phyloP scores from a whole-genome alignment of 2,113 vertebrate species.

The Neolamprologus tretocephalus region DNA sequence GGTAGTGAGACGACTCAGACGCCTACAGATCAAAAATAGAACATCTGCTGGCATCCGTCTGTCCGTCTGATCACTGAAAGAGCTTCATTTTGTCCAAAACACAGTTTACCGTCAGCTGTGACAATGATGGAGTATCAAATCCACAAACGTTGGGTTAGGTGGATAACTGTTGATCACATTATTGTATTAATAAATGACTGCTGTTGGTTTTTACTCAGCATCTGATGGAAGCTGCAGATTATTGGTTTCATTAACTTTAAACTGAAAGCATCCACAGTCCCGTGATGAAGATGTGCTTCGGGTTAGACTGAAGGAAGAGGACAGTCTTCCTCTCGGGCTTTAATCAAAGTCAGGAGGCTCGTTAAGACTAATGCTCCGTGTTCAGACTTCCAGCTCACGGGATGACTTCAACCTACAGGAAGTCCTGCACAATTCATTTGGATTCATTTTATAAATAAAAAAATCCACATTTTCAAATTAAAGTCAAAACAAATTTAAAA shows the following conservation, averaged over 20 bases:
- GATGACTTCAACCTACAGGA: background rate
- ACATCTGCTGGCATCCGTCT: background rate
- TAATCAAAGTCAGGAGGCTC: background rate
- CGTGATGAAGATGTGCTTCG: background rate
- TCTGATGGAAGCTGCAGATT: background rate
- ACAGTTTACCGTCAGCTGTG: background rate
- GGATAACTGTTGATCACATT: background rate
- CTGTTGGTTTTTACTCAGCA: background rate
- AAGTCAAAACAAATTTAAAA: background rate
- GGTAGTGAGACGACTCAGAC: background rate
- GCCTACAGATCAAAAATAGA: background rate
- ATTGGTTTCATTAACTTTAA: background rate
- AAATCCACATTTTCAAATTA: background rate
- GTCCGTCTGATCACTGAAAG: background rate
- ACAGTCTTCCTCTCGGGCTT: background rate
- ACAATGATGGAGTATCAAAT: background rate
- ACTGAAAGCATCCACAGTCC: background rate
- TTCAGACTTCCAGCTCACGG: background rate
- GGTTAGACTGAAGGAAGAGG: background rate
- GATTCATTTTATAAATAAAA: background rate
- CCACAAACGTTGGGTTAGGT: background rate
- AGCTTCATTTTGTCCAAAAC: background rate
- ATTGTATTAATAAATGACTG: background rate
- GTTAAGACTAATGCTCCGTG: background rate
- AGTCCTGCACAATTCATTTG: background rate